Percentiles rank a stretch among this genome's conserved stretches.
phyloP scores from a whole-genome alignment of 1,140 invertebrate genomes.

The Rhyzopertha dominica region DNA sequence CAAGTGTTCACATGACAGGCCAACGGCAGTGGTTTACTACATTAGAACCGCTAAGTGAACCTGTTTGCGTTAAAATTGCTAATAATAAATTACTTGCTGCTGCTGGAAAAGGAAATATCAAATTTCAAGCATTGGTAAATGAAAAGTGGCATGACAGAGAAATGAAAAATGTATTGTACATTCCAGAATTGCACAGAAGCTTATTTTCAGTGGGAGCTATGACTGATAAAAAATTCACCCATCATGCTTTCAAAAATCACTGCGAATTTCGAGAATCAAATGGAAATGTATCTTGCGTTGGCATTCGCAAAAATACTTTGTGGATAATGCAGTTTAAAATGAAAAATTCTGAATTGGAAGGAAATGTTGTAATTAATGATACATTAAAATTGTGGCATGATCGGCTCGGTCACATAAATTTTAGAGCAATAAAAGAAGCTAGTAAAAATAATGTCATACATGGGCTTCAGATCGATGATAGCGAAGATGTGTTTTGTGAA shows the following conservation, averaged over 20 bases:
- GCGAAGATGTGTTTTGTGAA: conserved; percentile 33
- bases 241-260: conserved; percentile 11
- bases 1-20: too few relatives aligned
- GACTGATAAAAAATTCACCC: conserved; percentile 14
- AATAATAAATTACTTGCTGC: conserved; percentile 25
- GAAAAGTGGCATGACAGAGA: conserved; percentile 12
- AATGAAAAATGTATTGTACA: conserved; percentile 13
- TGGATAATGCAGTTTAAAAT: conserved; percentile 16
- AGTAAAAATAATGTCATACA: too few relatives aligned
- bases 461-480: conserved; percentile 27
- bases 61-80: conserved; percentile 19
- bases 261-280: conserved; percentile 14
- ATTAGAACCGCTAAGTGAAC: conserved; percentile 7
- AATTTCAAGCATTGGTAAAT: conserved; percentile 19
- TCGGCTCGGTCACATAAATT: conserved; percentile 45
- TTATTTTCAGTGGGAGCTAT: conserved; percentile 19
- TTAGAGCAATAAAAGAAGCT: conserved; percentile 13
- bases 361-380: conserved; percentile 8
- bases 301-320: conserved; percentile 10
- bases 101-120: conserved; percentile 24
- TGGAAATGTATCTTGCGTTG: conserved; percentile 15
- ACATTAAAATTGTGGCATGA: conserved; percentile 41
- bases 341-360: conserved; percentile 1
- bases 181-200: conserved; percentile 10
- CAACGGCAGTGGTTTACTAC: too few relatives aligned